Base-by-base conservation (phyloP, 2,113 vertebrate species). In the Pangasianodon gigas region DNA sequence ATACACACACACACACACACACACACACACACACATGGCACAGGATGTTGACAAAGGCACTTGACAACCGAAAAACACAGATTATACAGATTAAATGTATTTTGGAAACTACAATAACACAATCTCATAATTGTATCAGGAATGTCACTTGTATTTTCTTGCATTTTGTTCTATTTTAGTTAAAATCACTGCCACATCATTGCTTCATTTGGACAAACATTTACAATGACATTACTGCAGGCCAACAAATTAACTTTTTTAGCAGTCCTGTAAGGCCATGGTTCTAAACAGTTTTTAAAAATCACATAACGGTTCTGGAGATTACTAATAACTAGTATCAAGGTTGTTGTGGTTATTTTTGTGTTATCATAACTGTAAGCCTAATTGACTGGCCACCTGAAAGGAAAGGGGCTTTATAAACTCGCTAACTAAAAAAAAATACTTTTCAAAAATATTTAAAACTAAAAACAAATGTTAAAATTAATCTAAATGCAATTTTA, bases 1-100 rank as follows among this genome's bases (percentile, higher is more conserved):
- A 90, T 37, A 74, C 6, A 82, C 69, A 86, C 60, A 89, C 79
- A 90, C 44, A 62, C 10, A 75, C 62, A 91, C 74, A 90, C 52
- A 88, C 1, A 91, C 75, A 91, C 75, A 90, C 37, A 74, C 6
- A 84, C 62, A 88, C 41, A 88, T 0, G 6, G 14, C 69, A n/a
- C 14, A 54, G 8, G 32, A 62, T 9, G 11, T 26, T 84, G 32
- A 84, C 9, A 58, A 84, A 26, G n/a, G 54, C 21, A 16, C 82
- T 3, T 62, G 82, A 84, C 82, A 44, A 84, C 37, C 5, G 56
- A 84, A 84, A 62, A 84, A 84, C 52, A 84, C 82, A 84, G 82
- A 84, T 84, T 44, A 84, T 7, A 84, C 37, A 62, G 82, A 84
- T 62, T 62, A 62, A 46, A 46, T 29, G 56, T 62, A 62, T 46